Conservation (phyloP, 2,797 vertebrate genomes). For the Rousettus madagascariensis region DNA sequence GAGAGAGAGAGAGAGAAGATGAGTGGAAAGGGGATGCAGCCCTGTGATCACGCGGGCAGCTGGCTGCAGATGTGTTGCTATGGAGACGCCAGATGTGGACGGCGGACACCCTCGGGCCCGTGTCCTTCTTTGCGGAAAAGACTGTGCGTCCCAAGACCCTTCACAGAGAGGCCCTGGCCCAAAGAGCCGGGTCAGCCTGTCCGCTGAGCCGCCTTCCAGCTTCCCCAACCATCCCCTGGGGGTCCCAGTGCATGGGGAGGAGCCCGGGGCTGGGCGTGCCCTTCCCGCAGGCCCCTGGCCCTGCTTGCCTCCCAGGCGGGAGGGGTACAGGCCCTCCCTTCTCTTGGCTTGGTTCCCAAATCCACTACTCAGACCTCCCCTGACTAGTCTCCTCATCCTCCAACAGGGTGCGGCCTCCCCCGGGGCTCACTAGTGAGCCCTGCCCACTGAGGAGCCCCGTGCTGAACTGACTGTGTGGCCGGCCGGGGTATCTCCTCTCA, state of each 20-base stretch:
- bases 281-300: not conserved
- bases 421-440: not conserved
- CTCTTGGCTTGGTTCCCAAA: not conserved
- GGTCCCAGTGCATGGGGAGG: not conserved
- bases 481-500: not conserved
- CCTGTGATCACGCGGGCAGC: not conserved
- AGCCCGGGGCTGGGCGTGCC: not conserved
- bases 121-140: not conserved
- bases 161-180: not conserved
- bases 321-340: not conserved
- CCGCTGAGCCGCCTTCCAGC: not conserved
- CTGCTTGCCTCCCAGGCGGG: no score
- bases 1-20: no score
- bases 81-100: not conserved
- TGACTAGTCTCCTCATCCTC: not conserved
- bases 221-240: no score
- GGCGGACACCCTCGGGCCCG: not conserved
- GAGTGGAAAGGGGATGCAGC: not conserved
- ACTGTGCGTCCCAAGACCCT: not conserved
- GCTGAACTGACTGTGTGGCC: accelerated
- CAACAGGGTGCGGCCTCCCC: not conserved
- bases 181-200: not conserved
- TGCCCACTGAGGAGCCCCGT: accelerated
- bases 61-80: not conserved
- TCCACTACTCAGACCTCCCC: not conserved